Base-by-base conservation (phyloP, 2,113 vertebrate genomes). In the Bubo blakistoni region DNA sequence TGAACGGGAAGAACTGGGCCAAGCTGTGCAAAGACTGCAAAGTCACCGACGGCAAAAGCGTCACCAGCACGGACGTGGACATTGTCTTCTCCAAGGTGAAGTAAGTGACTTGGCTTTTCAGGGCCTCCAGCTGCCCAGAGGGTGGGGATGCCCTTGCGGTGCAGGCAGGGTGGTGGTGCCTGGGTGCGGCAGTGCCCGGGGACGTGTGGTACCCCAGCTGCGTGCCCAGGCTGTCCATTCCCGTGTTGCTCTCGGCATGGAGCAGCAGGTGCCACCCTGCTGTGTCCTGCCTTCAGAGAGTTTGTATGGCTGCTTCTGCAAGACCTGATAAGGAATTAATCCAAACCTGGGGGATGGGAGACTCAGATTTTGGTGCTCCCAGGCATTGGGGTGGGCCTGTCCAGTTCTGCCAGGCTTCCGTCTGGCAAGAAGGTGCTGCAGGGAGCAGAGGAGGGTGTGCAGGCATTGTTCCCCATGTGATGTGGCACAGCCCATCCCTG, bases 1-100 rank as follows among this genome's bases (percentile, higher is more conserved):
- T 99, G 97, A 99, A 99, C 0, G 99, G 99, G 72, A 99, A 99
- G 97, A 99, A 99, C 98, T 99, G 99, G 99, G 99, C 99, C 96
- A 99, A 99, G 94, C 98, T 99, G 30, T 99, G 99, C 97, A 99
- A 99, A 63, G 99, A 99, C 96, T 99, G 99, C 97, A 99, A 99
- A 97, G 98, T 99, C 89, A 98, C 97, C 0, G 99, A 99, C 0
- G 98, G 99, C 42, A 99, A 99, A 97, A 98, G 95, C 0, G 69
- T 99, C 81, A 99, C 98, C 11, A 59, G 98, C 92, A 99, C 99
- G 0, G 99, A 99, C 0, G 99, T 99, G 26, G 99, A 99, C 97
- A 99, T 99, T 18, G 98, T 99, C 89, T 99, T 99, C 98, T 99
- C 98, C 91, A 99, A 99, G 99, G 99, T 99, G 98, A 99, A 99